Conservation (phyloP, 2,888 invertebrate species). For the Epirrita christyi region DNA sequence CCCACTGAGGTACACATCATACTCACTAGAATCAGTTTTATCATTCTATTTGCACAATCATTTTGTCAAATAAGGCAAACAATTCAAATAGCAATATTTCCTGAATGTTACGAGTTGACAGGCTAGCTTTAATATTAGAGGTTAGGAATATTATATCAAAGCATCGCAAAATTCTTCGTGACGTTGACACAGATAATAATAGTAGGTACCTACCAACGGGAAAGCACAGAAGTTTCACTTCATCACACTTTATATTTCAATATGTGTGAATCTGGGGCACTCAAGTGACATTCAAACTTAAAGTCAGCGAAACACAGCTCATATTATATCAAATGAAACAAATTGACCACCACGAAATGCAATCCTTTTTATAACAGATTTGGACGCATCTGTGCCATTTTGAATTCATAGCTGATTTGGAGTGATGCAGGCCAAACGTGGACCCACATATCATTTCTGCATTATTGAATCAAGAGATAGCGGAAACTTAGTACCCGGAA, state of each 20-base stretch:
- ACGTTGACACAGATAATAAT: not conserved
- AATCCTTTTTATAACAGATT: too few species aligned
- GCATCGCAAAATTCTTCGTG: conserved; percentile 6
- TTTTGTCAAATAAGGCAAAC: not conserved
- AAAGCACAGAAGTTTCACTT: too few species aligned
- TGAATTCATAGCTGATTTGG: not conserved
- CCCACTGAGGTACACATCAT: not conserved
- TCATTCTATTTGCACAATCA: too few species aligned
- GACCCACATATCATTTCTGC: conserved; percentile 53
- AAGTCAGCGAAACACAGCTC: not conserved
- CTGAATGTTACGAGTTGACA: conserved; percentile 26
- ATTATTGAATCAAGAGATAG: conserved; percentile 57
- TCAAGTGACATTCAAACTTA: not conserved
- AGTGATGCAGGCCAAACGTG: conserved; percentile 3
- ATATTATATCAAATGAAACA: too few species aligned
- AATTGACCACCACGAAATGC: too few species aligned
- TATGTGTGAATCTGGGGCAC: too few species aligned
- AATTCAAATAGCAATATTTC: conserved; percentile 19
- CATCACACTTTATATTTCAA: too few species aligned
- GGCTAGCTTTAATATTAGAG: conserved; percentile 20
- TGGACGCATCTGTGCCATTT: too few species aligned
- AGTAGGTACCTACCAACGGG: too few species aligned
- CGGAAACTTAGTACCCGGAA: conserved; percentile 46
- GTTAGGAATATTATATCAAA: conserved; percentile 4
- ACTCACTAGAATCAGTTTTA: not conserved